Evolutionary conservation across 2,797 vertebrate species (phyloP).

Genomic region (Serranus cabrilla): DNA sequence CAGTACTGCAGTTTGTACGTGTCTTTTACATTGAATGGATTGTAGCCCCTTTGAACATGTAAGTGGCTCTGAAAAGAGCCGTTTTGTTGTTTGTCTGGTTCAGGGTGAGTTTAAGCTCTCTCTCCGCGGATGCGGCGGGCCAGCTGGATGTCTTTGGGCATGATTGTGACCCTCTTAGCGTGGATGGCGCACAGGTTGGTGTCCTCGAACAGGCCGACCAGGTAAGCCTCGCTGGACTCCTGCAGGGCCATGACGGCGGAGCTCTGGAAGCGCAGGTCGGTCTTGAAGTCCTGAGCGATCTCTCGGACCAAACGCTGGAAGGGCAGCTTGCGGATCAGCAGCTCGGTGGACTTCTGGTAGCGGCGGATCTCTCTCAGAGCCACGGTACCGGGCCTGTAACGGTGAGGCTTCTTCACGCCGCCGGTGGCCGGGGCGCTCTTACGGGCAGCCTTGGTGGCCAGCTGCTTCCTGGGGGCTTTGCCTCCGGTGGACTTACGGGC

Average conservation of each 20-base stretch:
- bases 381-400: constrained; percentile 40
- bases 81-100: background rate
- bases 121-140: constrained; percentile 84
- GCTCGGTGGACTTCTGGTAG: constrained; percentile 47
- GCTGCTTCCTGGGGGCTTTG: constrained; percentile 27
- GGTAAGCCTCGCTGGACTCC: constrained; percentile 53
- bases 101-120: background rate
- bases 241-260: constrained; percentile 46
- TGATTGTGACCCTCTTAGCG: constrained; percentile 54
- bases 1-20: no score
- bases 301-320: constrained; percentile 48
- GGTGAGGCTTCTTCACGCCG: constrained; percentile 31
- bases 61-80: constrained; percentile 31
- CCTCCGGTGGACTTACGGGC: constrained; percentile 22
- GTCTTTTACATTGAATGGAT: no score
- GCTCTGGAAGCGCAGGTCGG: constrained; percentile 54
- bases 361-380: constrained; percentile 40
- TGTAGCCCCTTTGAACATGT: no score
- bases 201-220: constrained; percentile 48
- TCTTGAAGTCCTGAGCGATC: constrained; percentile 54
- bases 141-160: constrained; percentile 83
- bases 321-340: constrained; percentile 50
- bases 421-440: constrained; percentile 33
- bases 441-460: constrained; percentile 24
- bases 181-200: constrained; percentile 51